These are phyloP conservation scores for Anastrepha ludens DNA, from an alignment of 1,140 invertebrate species.

Conservation along the genomic window DNA sequence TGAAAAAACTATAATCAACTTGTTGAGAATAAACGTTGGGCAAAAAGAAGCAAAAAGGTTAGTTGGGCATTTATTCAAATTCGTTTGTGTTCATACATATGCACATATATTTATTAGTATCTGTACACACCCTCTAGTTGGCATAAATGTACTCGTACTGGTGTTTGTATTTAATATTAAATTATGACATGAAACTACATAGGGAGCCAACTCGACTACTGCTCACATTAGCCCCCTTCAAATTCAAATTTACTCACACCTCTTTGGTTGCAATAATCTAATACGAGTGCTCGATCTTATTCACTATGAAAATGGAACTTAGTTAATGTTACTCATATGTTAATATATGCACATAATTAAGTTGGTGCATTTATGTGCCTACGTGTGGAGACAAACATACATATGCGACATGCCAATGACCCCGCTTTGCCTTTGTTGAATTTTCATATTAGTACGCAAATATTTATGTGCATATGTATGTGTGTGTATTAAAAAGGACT, in stretches of 20 bases:
- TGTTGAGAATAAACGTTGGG: no score
- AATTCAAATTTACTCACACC: neutral
- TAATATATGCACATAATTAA: no score
- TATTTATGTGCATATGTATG: constrained; percentile 60
- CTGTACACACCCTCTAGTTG: constrained; percentile 3
- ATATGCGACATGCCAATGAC: constrained; percentile 62
- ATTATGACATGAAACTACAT: constrained; percentile 16
- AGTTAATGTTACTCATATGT: neutral
- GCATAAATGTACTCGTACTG: constrained; percentile 22
- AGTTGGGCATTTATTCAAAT: neutral
- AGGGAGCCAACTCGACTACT: constrained; percentile 30
- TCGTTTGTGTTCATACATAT: constrained; percentile 11
- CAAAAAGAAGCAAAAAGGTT: neutral
- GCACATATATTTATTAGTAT: neutral
- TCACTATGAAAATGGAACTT: neutral
- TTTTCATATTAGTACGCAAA: constrained; percentile 62
- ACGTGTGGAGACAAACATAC: constrained; percentile 69
- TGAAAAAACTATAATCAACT: no score
- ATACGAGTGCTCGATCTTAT: neutral
- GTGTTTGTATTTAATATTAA: constrained; percentile 45
- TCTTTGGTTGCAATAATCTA: neutral
- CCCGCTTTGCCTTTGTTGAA: constrained; percentile 59
- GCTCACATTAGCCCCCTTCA: neutral
- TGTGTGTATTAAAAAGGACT: neutral
- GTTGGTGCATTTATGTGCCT: constrained; percentile 64